Conservation (phyloP, 2,888 invertebrate genomes). For the Zonitis immaculata region DNA sequence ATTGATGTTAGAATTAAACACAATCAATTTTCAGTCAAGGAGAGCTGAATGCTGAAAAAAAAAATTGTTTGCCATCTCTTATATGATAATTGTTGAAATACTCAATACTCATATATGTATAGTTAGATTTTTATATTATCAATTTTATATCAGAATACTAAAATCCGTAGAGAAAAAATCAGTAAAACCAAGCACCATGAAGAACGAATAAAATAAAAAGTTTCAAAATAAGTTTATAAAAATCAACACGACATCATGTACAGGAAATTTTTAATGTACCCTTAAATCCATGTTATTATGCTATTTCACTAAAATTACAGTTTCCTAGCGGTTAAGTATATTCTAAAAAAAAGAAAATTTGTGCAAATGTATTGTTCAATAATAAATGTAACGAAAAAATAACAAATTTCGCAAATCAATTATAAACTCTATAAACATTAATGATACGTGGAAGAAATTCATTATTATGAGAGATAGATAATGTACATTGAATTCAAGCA, state of each 20-base stretch:
- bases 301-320: not conserved
- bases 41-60: not conserved
- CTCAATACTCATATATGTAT: not conserved
- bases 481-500: not conserved
- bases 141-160: constrained; percentile 3
- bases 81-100: not conserved
- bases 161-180: constrained; percentile 6
- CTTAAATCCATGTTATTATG: constrained; percentile 4
- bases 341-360: not conserved
- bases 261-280: not conserved
- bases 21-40: not conserved
- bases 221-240: constrained; percentile 11
- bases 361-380: not conserved
- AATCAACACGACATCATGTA: constrained; percentile 9
- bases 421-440: not conserved
- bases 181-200: constrained; percentile 10
- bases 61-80: too few species aligned
- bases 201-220: constrained; percentile 8
- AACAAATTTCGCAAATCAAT: not conserved
- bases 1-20: not conserved
- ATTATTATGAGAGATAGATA: not conserved
- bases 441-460: not conserved
- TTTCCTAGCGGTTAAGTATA: not conserved
- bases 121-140: not conserved
- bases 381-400: not conserved